phyloP scores from a whole-genome alignment of 2,113 vertebrate species.

The Myodes glareolus region DNA sequence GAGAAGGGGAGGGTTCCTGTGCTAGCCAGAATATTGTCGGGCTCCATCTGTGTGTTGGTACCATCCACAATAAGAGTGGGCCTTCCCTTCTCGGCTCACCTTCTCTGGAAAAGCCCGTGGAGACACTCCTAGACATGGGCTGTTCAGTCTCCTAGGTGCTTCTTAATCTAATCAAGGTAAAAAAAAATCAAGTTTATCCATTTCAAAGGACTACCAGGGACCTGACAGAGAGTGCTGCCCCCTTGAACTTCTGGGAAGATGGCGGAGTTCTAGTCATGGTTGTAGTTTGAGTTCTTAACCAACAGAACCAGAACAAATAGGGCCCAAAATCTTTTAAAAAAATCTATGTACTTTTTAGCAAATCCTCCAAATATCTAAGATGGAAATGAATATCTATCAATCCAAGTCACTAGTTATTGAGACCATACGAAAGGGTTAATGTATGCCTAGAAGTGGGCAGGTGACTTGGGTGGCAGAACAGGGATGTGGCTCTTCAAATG shows the following conservation, averaged over 20 bases:
- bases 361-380: not conserved
- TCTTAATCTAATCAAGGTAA: not conserved
- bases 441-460: not conserved
- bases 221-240: not conserved
- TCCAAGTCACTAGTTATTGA: not conserved
- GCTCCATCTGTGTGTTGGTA: not conserved
- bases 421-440: not conserved
- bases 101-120: not conserved
- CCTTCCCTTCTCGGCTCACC: not conserved
- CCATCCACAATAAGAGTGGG: not conserved
- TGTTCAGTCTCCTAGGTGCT: not conserved
- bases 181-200: not conserved
- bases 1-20: not conserved
- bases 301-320: not conserved
- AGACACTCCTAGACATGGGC: not conserved
- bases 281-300: not conserved
- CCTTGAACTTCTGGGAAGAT: slow-evolving; percentile 10
- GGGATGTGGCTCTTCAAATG: not conserved
- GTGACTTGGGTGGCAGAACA: not conserved
- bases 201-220: not conserved
- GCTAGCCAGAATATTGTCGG: not conserved
- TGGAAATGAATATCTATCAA: not conserved
- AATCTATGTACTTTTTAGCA: slow-evolving; percentile 19
- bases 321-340: not conserved
- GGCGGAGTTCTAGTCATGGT: not conserved